Conservation (phyloP, 2,888 invertebrate genomes). For the Amblyjoppa fuscipennis region DNA sequence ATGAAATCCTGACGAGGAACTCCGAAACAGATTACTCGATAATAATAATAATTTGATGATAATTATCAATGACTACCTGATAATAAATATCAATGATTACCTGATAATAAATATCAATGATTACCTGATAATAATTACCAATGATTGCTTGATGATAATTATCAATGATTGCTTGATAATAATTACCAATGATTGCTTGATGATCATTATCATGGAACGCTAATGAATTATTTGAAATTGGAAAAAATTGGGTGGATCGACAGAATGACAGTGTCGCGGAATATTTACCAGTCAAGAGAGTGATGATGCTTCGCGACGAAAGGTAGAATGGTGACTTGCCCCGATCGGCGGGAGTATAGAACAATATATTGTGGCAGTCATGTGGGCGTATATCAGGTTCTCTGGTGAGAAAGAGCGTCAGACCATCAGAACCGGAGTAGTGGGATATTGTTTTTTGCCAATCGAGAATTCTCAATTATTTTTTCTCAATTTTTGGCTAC, state of each 20-base stretch:
- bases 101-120: no score
- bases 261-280: neutral
- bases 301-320: slow-evolving; percentile 75
- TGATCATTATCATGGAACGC: no score
- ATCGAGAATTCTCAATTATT: neutral
- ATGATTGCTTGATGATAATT: no score
- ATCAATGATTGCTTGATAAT: no score
- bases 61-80: no score
- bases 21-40: neutral
- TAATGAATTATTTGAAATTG: neutral
- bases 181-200: no score
- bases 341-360: slow-evolving; percentile 63
- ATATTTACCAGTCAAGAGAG: slow-evolving; percentile 75
- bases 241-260: neutral
- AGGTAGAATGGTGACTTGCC: slow-evolving; percentile 76
- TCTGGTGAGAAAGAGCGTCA: slow-evolving; percentile 25
- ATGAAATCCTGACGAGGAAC: no score
- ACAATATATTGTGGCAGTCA: slow-evolving; percentile 68
- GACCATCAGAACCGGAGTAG: slow-evolving; percentile 42
- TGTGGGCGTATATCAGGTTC: slow-evolving; percentile 71
- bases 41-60: neutral
- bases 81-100: no score
- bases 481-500: neutral
- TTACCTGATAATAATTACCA: no score
- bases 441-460: slow-evolving; percentile 30